A percentile compares a stretch with the other conserved stretches of the same genome.
Evolutionary conservation across 2,797 vertebrate species (phyloP).

Genomic region (Synanceia verrucosa): DNA sequence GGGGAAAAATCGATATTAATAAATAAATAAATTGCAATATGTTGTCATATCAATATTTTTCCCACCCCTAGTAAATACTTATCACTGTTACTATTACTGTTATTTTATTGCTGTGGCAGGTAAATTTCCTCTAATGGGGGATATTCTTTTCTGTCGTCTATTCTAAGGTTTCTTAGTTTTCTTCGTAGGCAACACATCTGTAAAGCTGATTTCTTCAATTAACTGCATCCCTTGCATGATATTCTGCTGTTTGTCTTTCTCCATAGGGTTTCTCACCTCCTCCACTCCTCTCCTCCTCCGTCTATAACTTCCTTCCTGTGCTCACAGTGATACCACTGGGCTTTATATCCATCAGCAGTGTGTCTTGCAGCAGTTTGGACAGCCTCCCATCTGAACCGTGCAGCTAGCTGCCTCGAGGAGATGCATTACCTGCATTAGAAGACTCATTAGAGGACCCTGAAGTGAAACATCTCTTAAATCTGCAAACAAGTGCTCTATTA

Average conservation of each 20-base stretch:
- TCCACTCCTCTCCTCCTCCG: slow-evolving; percentile 17
- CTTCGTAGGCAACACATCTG: neutral
- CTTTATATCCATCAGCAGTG: neutral
- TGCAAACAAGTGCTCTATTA: neutral
- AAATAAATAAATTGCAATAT: too few species aligned
- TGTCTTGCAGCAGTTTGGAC: neutral
- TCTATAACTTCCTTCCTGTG: slow-evolving; percentile 12
- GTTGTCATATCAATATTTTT: too few species aligned
- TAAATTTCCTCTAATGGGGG: too few species aligned
- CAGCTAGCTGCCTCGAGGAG: slow-evolving; percentile 9
- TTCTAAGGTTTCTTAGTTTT: slow-evolving; percentile 14
- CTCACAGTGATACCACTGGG: neutral
- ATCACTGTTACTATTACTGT: too few species aligned
- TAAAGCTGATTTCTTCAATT: slow-evolving; percentile 46
- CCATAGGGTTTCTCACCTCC: slow-evolving; percentile 28
- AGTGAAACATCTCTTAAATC: slow-evolving; percentile 1
- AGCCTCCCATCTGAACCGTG: slow-evolving; percentile 6
- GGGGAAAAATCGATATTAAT: too few species aligned
- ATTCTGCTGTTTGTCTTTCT: slow-evolving; percentile 33
- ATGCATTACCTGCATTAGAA: neutral
- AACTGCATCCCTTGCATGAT: slow-evolving; percentile 13
- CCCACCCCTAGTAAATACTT: too few species aligned
- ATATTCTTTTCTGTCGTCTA: too few species aligned
- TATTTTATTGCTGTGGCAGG: too few species aligned
- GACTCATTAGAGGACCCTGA: neutral